Base-by-base conservation (phyloP, 2,888 invertebrate genomes). In the Ischnura elegans region DNA sequence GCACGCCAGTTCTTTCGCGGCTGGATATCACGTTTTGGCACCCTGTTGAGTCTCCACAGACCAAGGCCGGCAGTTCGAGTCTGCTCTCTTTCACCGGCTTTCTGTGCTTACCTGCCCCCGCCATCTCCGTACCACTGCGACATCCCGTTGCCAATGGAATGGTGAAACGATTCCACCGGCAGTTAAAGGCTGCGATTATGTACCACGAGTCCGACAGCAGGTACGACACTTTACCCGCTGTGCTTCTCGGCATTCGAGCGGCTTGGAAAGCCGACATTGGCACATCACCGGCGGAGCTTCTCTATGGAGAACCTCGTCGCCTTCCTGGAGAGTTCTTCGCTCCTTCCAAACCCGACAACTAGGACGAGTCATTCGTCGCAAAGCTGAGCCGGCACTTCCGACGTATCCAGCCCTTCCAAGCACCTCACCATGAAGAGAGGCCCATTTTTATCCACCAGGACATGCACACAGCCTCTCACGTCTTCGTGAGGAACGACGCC, bases 101-200 rank as follows among this genome's bases (percentile, higher is more conserved):
- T n/a, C n/a, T n/a, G n/a, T n/a, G n/a, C n/a, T n/a, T n/a, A n/a
- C 21, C 47, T 16, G 16, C 16, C 8, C 47, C 55, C 55, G 55
- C 55, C 55, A 55, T 21, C 55, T 55, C 19, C 13, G 55, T 4
- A 55, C 55, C 55, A 55, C 55, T 19, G 55, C 66, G 29, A 5
- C 66, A 66, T 29, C 66, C 66, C 3, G 66, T 10, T 5, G 66
- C 66, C n/a, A 66, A 66, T 10, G 66, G 66, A 6, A 66, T 66
- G 66, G 66, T 66, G 66, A 29, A 66, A 29, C n/a, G 66, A 29
- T 66, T 66, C 66, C 66, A 66, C 66, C 66, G n/a, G n/a, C 66
- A 66, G 29, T 29, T 66, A 29, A 66, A 66, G 66, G 29, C 66
- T 55, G 55, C 55, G 19, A 55, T 55, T 16, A 55, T 55, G 55